Base-by-base conservation (phyloP, 1,140 invertebrate species). In the Orius insidiosus region DNA sequence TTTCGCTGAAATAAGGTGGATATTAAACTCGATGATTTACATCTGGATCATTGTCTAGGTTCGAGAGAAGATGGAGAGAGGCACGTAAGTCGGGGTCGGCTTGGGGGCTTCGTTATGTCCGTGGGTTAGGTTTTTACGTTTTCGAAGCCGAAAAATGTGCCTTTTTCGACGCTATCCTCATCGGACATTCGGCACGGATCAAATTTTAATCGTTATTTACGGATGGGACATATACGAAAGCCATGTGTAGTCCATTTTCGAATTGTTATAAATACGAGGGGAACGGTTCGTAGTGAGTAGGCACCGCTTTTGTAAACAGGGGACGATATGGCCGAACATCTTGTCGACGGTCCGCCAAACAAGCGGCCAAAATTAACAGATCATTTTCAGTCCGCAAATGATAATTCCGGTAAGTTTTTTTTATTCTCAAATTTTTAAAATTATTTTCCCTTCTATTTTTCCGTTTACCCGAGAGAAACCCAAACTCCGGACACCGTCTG, bases 321-420 rank as follows among this genome's bases (percentile, higher is more conserved):
- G 63, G 57, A 66, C 11, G 38, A 40, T 69, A 88, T 87, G 84
- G 81, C 85, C 68, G 88, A 93, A 76, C 85, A 88, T 73, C 75
- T 89, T 67, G 82, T 87, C 63, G 86, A 94, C 72, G 85, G 85
- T 60, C 87, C 87, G 73, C 86, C 87, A 63, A 85, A 77, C 62
- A 93, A 94, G 75, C 81, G 86, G 75, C 77, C 76, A 58, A 90
- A 90, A 71, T 76, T 92, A 63, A 30, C 18, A 18, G 85, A 88
- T 68, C 75, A 78, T 58, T 82, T 80, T 63, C 77, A 79, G 67
- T 76, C 80, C 55, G 69, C 80, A 52, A 80, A 79, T 52, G 84
- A 86, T 63, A 76, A 75, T 53, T 74, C 78, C 63, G 84, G 84
- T 85, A 69, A 75, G 71, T 67, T 46, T 48, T 49, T 51, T 39